Conservation (phyloP, 2,113 vertebrate species). For the Anarrhichthys ocellatus region DNA sequence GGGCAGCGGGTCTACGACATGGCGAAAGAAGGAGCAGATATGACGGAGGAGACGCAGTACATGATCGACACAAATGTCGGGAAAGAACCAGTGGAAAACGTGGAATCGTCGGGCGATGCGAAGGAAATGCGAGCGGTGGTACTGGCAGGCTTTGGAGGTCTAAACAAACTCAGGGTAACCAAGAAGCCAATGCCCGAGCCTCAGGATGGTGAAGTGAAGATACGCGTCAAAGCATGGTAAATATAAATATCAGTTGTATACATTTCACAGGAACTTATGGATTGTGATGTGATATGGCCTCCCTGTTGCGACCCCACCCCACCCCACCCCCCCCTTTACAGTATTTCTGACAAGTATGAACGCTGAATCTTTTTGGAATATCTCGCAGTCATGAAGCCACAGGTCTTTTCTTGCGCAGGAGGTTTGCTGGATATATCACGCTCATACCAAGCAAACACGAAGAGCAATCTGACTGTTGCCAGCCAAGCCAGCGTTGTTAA, state of each 20-base stretch:
- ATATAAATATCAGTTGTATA: constrained; percentile 2
- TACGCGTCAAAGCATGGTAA: constrained; percentile 98
- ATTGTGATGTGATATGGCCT: not conserved
- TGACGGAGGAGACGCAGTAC: constrained; percentile 92
- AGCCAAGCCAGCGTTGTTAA: constrained; percentile 8
- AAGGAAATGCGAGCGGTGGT: constrained; percentile 97
- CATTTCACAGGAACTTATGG: not conserved
- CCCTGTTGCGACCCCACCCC: not conserved
- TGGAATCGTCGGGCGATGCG: constrained; percentile 80
- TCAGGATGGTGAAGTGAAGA: constrained; percentile 94
- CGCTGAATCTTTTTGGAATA: not conserved
- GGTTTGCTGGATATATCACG: constrained; percentile 19
- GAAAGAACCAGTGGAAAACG: constrained; percentile 78
- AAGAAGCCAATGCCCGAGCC: constrained; percentile 94
- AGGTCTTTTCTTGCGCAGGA: constrained; percentile 56
- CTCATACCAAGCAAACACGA: not conserved
- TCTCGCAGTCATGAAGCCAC: constrained; percentile 64
- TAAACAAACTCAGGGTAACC: constrained; percentile 95
- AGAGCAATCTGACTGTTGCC: constrained; percentile 8
- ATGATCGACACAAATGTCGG: constrained; percentile 90
- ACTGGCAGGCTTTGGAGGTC: constrained; percentile 91
- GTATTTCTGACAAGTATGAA: not conserved
- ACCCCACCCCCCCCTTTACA: too few relatives aligned
- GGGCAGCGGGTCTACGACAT: constrained; percentile 78
- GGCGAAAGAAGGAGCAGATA: constrained; percentile 91